phyloP scores from a whole-genome alignment of 53 echinoderm and acorn worm genomes.

The Echinarachnius parma region DNA sequence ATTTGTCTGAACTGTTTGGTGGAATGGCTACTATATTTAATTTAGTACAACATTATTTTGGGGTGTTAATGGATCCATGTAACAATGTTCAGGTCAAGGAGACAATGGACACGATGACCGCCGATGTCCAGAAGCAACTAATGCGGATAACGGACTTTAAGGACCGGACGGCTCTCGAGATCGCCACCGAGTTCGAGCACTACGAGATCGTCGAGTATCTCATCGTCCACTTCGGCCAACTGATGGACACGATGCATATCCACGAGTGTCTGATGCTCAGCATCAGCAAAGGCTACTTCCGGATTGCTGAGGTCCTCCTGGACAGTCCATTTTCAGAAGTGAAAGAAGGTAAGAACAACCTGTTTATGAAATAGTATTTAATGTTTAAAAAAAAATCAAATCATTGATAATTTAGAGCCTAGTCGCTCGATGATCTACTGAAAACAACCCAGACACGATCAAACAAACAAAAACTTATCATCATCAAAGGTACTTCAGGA shows the following conservation, averaged over 20 bases:
- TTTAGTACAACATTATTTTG: not conserved
- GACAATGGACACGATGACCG: not conserved
- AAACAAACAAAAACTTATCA: no score
- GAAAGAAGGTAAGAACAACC: no score
- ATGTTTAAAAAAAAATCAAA: no score
- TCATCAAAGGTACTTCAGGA: no score
- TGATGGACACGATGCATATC: constrained; percentile 54
- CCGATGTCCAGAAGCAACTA: constrained; percentile 6
- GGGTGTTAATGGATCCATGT: not conserved
- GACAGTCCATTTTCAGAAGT: no score
- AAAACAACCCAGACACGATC: no score
- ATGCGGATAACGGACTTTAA: constrained; percentile 77
- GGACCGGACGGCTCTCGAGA: constrained; percentile 81
- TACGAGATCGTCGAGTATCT: constrained; percentile 87
- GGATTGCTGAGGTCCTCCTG: constrained; percentile 72
- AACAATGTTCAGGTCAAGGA: not conserved
- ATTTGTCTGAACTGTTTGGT: no score
- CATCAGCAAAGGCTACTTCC: constrained; percentile 90
- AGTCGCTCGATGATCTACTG: no score
- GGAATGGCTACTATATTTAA: no score
- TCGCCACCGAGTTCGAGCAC: constrained; percentile 89
- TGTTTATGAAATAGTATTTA: no score
- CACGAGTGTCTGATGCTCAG: constrained; percentile 92
- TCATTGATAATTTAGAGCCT: no score
- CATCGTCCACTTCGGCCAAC: constrained; percentile 40